Percentiles rank a stretch among this genome's conserved stretches.
Evolutionary conservation across 2,888 invertebrate genomes (phyloP).

Genomic region (Stenoptilia bipunctidactyla): DNA sequence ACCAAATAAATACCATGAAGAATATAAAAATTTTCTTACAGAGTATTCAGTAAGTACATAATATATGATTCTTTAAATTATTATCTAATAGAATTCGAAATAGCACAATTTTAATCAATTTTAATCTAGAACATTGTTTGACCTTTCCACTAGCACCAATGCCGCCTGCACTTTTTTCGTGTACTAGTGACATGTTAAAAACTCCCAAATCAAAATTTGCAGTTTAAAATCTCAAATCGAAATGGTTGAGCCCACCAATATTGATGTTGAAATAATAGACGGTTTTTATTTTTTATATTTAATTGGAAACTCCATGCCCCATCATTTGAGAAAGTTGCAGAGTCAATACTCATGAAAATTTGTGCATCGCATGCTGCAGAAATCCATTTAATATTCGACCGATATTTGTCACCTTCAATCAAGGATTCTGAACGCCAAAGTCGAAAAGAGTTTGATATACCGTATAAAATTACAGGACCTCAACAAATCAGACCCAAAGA

Average conservation of each 20-base stretch:
- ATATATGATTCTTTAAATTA: too few relatives aligned
- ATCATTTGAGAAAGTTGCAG: slow-evolving; percentile 18
- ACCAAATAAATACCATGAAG: too few relatives aligned
- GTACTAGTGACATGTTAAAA: slow-evolving; percentile 11
- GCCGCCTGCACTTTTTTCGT: slow-evolving; percentile 7
- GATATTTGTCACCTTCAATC: slow-evolving; percentile 26
- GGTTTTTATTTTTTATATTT: slow-evolving; percentile 18
- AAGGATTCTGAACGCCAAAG: slow-evolving; percentile 22
- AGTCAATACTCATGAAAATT: slow-evolving; percentile 17
- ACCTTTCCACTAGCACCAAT: slow-evolving; percentile 20
- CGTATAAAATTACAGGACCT: slow-evolving; percentile 23
- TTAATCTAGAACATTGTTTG: slow-evolving; percentile 22
- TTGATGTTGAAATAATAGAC: slow-evolving; percentile 19
- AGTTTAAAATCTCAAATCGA: slow-evolving; percentile 11
- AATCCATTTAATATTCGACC: slow-evolving; percentile 21
- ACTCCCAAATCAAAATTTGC: slow-evolving; percentile 15
- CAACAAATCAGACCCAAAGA: slow-evolving; percentile 14
- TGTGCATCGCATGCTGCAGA: slow-evolving; percentile 13
- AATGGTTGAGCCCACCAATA: slow-evolving; percentile 10
- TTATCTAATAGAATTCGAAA: too few relatives aligned
- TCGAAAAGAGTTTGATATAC: slow-evolving; percentile 17
- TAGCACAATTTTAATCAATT: too few relatives aligned
- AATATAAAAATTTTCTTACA: too few relatives aligned
- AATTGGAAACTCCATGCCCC: slow-evolving; percentile 11
- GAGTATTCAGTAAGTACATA: too few relatives aligned